phyloP scores from a whole-genome alignment of 2,797 vertebrate species.

The Adrianichthys oophorus region DNA sequence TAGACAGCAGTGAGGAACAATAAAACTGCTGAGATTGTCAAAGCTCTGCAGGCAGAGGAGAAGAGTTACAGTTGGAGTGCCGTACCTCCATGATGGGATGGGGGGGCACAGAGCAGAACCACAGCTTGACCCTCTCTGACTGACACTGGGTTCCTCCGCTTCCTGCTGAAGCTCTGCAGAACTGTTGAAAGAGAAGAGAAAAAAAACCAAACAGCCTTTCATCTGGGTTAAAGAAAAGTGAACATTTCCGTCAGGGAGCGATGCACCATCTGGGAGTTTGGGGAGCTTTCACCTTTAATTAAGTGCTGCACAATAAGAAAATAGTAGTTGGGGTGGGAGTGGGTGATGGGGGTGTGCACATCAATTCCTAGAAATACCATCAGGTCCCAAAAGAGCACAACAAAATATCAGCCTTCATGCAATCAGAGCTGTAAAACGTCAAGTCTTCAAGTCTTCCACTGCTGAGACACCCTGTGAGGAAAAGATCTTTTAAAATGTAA shows the following conservation, averaged over 20 bases:
- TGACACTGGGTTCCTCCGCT: constrained; percentile 83
- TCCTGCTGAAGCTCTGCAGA: constrained; percentile 90
- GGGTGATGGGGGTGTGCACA: constrained; percentile 41
- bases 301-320: constrained; percentile 53
- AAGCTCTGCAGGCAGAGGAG: constrained; percentile 30
- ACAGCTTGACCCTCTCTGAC: constrained; percentile 93
- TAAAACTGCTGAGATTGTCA: constrained; percentile 49
- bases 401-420: constrained; percentile 64
- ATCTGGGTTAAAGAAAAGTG: too few relatives aligned
- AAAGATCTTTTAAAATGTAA: too few relatives aligned
- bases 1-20: constrained; percentile 55
- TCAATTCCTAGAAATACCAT: constrained; percentile 68
- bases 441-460: constrained; percentile 4
- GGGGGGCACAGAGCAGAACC: constrained; percentile 93
- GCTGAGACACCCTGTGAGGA: neutral
- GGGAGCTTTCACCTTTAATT: constrained; percentile 74
- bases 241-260: constrained; percentile 10
- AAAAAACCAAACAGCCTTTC: neutral
- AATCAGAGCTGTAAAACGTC: constrained; percentile 32
- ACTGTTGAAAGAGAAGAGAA: constrained; percentile 72
- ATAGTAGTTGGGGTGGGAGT: constrained; percentile 20
- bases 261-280: constrained; percentile 27
- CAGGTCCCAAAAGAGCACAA: constrained; percentile 40
- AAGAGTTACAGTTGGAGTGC: constrained; percentile 20
- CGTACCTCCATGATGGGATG: constrained; percentile 89